Base-by-base conservation (phyloP, 1,140 invertebrate genomes). In the Calycopis cecrops region DNA sequence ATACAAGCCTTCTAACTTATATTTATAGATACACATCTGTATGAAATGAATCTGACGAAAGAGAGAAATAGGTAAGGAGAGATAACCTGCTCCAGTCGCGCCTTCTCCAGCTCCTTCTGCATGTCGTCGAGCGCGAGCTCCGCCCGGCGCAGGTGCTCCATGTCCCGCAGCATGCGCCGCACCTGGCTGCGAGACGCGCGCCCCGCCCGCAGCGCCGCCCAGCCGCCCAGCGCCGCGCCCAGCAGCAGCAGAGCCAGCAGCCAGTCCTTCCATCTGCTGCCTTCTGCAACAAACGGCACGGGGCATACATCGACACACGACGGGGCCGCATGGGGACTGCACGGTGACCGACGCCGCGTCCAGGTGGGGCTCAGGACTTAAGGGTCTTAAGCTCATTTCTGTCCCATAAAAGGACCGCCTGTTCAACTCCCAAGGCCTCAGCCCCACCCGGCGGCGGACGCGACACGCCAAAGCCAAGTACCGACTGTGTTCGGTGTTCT, bases 131-230 rank as follows among this genome's bases (percentile, higher is more conserved):
- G 80, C 16, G 94, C 93, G 59, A 95, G 90, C 85, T 98, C 97
- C 4, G 97, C 96, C 71, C 94, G 94, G 60, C 96, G 94, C 51
- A 99, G 88, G 65, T 94, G 94, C 70, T 98, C 97, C 94, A 98
- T 96, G 69, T 98, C 96, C 68, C 93, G 93, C 75, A 96, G 93
- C 96, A 98, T 97, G 56, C 95, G 92, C 51, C 92, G 91, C 35
- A 98, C 88, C 74, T 98, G 94, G 52, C 90, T 90, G 63, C 96
- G 93, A 4, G 95, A 96, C 67, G 92, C 93, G 71, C 96, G 95
- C 74, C 97, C 96, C 62, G 97, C 95, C 55, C 94, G 91, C 83
- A 95, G 94, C 1, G 94, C 95, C 79, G 96, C 96, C 94, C 95
- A 98, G 63, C 94, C 94, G n/a, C 95, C 95, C 52, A 94, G 92